These are phyloP conservation scores for Nysson spinosus DNA, from an alignment of 2,888 invertebrate species.

Conservation along the genomic window DNA sequence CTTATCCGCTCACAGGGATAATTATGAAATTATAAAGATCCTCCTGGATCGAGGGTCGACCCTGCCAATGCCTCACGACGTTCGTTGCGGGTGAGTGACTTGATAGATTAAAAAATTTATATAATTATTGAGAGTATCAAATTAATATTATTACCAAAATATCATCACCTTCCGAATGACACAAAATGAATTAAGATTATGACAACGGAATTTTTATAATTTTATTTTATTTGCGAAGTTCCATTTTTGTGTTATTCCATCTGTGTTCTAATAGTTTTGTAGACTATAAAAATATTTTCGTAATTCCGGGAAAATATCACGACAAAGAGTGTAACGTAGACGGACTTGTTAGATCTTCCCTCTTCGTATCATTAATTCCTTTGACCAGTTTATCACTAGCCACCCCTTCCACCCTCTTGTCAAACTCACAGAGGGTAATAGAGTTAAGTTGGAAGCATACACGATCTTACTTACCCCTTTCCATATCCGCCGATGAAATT, in stretches of 20 bases:
- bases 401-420: slow-evolving; percentile 13
- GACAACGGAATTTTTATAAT: no score
- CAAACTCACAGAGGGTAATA: slow-evolving; percentile 27
- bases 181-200: no score
- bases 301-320: no score
- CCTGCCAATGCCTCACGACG: slow-evolving; percentile 96
- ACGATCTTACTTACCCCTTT: neutral
- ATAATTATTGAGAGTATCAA: no score
- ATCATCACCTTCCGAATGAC: no score
- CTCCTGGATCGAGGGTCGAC: slow-evolving; percentile 96
- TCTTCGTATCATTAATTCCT: slow-evolving; percentile 38
- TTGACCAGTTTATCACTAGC: slow-evolving; percentile 8
- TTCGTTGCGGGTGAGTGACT: slow-evolving; percentile 80
- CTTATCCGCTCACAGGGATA: slow-evolving; percentile 97
- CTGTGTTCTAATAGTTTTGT: no score
- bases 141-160: no score
- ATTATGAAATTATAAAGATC: slow-evolving; percentile 99
- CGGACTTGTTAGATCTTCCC: slow-evolving; percentile 12
- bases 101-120: no score
- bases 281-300: no score
- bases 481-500: slow-evolving; percentile 11
- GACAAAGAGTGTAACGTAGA: no score
- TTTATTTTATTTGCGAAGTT: no score
- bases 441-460: slow-evolving; percentile 20
- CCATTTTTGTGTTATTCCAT: no score